Percentiles rank a stretch among this genome's conserved stretches.
phyloP scores from a whole-genome alignment of 1,140 invertebrate species.

The Pogonomyrmex californicus region DNA sequence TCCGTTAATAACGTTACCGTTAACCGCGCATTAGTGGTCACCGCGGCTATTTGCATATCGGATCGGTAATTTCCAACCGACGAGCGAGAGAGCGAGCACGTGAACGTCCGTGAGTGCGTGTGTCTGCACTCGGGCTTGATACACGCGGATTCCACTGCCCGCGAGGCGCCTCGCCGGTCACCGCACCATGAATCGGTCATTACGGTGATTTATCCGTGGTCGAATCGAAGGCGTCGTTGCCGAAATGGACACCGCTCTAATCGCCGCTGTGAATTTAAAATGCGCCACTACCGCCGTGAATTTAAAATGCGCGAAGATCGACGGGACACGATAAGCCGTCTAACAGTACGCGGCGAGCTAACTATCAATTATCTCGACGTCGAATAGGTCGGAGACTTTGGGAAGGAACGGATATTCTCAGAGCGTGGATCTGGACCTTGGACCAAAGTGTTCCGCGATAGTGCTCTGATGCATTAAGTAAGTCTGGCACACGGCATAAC shows the following conservation, averaged over 20 bases:
- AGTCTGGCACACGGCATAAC: constrained; percentile 40
- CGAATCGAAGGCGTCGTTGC: constrained; percentile 67
- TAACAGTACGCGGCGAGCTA: constrained; percentile 69
- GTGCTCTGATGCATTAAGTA: constrained; percentile 43
- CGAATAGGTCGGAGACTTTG: constrained; percentile 19
- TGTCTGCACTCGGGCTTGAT: background rate
- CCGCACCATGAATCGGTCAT: constrained; percentile 61
- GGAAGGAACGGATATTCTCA: constrained; percentile 5
- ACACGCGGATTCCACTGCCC: constrained; percentile 54
- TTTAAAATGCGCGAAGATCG: constrained; percentile 73
- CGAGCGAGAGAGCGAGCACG: constrained; percentile 53
- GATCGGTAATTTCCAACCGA: constrained; percentile 81
- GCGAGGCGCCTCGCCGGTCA: constrained; percentile 52
- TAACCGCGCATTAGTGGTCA: constrained; percentile 81
- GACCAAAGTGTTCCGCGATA: constrained; percentile 17
- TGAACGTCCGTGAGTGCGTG: background rate
- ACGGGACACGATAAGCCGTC: constrained; percentile 47
- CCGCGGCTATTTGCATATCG: constrained; percentile 81
- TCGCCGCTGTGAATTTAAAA: no score
- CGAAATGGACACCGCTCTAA: constrained; percentile 60
- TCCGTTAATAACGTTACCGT: constrained; percentile 83
- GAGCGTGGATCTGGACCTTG: background rate
- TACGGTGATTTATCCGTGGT: constrained; percentile 73
- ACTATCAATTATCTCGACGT: constrained; percentile 70
- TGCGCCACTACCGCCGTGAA: constrained; percentile 40